Evolutionary conservation across 2,113 vertebrate species (phyloP).

Genomic region (Ceuthmochares aereus): DNA sequence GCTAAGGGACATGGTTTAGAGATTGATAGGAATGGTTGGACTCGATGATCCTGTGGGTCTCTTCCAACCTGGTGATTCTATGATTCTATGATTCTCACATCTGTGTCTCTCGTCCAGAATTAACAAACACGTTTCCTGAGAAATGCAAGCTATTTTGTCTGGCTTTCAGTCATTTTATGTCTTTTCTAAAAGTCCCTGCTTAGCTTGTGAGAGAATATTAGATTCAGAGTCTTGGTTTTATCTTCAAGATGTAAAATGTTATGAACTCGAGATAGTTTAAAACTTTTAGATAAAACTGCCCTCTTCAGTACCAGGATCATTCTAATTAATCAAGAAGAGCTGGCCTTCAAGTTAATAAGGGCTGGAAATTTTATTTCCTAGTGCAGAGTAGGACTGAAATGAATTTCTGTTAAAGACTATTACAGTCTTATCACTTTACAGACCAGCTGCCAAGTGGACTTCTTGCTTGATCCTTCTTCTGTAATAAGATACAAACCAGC

Average conservation of each 20-base stretch:
- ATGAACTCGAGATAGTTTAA: not conserved
- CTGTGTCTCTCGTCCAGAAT: not conserved
- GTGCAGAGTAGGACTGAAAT: not conserved
- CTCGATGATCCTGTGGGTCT: no score
- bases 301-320: not conserved
- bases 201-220: not conserved
- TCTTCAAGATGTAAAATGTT: not conserved
- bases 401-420: not conserved
- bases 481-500: not conserved
- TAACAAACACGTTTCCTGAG: not conserved
- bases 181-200: not conserved
- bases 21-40: no score
- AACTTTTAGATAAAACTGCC: not conserved
- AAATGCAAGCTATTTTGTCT: not conserved
- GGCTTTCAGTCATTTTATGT: not conserved
- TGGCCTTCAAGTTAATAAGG: not conserved
- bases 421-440: not conserved
- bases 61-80: no score
- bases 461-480: constrained; percentile 39
- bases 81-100: no score
- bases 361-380: constrained; percentile 5
- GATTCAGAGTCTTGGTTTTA: not conserved
- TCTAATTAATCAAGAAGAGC: not conserved
- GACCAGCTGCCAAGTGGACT: constrained; percentile 12
- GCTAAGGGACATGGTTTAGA: no score